Base-by-base conservation (phyloP, 2,888 invertebrate species). In the Halictus ligatus region DNA sequence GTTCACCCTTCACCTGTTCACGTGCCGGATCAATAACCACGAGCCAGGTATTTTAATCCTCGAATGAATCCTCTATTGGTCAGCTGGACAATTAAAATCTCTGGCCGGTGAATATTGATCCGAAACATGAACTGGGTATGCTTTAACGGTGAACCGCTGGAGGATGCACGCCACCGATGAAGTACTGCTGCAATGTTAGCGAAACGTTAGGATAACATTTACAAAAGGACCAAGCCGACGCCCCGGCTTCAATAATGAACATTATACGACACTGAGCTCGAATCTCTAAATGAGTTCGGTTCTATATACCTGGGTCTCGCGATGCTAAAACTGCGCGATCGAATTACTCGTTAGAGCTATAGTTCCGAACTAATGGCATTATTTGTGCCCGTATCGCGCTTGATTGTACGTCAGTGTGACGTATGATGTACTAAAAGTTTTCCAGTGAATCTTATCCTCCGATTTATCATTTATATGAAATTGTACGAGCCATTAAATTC, bases 31-130 rank as follows among this genome's bases (percentile, higher is more conserved):
- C 67, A 35, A 67, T 67, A 67, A 15, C 29, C 67, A 29, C 29
- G 7, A 21, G 18, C 67, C 35, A 67, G 67, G 35, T 29, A 67
- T 67, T 67, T 67, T 67, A 67, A 67, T 60, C 60, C 60, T 13
- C 25, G 60, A 60, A 60, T 60, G 25, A 60, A 60, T 60, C 60
- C 60, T 60, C 25, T 13, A 60, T 67, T 67, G 67, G 29, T 21
- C 67, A 35, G 67, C 67, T 35, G 67, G 35, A 29, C 67, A 67
- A 67, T 35, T 67, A 67, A 67, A 67, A 67, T 35, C 15, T 21
- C 67, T 35, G 35, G 29, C 18, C 10, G 18, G 67, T 29, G 35
- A 29, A 18, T 67, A 67, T 67, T 67, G 67, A 67, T 67, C 67
- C 67, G 67, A 29, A 67, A 67, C 67, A 29, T 35, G 67, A 67